A percentile compares a stretch with the other conserved stretches of the same genome.
These are phyloP conservation scores for Panagrolaimus sp. DNA, from an alignment of 1,140 invertebrate genomes.

Conservation along the genomic window DNA sequence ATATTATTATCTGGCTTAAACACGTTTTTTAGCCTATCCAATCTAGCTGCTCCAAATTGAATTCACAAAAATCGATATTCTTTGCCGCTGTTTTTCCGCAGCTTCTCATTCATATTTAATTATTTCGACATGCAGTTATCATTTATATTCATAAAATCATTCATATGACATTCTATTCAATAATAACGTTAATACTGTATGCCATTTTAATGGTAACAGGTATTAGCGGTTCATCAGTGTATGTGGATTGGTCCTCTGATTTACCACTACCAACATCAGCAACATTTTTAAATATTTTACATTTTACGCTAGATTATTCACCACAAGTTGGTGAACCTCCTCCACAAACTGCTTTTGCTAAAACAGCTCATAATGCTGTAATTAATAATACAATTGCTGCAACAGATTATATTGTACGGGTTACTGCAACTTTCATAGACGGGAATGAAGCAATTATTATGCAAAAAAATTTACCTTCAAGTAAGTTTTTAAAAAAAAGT, in stretches of 20 bases:
- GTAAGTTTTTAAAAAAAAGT: background rate
- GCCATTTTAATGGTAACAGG: too few relatives aligned
- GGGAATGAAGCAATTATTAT: background rate
- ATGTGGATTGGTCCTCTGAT: slow-evolving; percentile 10
- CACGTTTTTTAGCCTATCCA: too few relatives aligned
- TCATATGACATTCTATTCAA: too few relatives aligned
- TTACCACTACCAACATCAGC: background rate
- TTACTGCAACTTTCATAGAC: background rate
- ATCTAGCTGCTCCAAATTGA: too few relatives aligned
- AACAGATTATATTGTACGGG: slow-evolving; percentile 9
- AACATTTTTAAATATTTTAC: slow-evolving; percentile 7
- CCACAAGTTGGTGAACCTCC: slow-evolving; percentile 17
- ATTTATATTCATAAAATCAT: too few relatives aligned
- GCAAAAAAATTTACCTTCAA: slow-evolving; percentile 13
- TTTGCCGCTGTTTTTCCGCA: too few relatives aligned
- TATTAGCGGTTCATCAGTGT: background rate
- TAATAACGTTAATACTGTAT: too few relatives aligned
- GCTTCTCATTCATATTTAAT: too few relatives aligned
- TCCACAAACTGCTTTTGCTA: background rate
- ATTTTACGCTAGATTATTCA: slow-evolving; percentile 13
- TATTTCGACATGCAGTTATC: too few relatives aligned
- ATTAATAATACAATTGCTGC: slow-evolving; percentile 15
- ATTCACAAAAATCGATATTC: too few relatives aligned
- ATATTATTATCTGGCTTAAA: too few relatives aligned
- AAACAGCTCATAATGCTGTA: background rate